Evolutionary conservation across 2,888 invertebrate genomes (phyloP).

Genomic region (Seira sanloemensis): DNA sequence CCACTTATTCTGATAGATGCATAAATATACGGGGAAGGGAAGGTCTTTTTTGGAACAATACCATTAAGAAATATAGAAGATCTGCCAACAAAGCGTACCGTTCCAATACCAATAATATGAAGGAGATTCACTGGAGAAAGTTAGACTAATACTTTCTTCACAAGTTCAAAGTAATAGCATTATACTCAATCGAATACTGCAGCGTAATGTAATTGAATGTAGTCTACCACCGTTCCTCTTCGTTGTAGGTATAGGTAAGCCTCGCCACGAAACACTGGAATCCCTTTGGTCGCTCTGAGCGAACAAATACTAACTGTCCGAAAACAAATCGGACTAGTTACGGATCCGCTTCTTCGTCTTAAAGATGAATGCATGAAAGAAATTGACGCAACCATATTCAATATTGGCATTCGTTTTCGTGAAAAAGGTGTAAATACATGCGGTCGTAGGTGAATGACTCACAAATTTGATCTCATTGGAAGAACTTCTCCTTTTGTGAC

Average conservation of each 20-base stretch:
- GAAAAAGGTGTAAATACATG: background rate
- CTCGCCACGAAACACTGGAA: background rate
- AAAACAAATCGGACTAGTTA: background rate
- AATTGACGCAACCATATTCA: no score
- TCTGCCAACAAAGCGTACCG: background rate
- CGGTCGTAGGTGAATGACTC: no score
- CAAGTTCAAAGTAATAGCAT: background rate
- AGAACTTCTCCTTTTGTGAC: background rate
- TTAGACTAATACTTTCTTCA: background rate
- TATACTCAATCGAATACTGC: background rate
- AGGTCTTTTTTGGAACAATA: background rate
- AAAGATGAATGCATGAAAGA: background rate
- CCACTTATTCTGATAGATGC: conserved; percentile 49
- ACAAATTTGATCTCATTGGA: no score
- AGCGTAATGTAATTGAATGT: conserved; percentile 46
- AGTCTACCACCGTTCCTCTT: no score
- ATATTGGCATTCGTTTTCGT: background rate
- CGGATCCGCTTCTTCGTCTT: background rate
- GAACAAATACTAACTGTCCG: background rate
- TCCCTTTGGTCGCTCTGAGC: background rate
- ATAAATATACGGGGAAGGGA: conserved; percentile 23
- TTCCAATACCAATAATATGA: no score
- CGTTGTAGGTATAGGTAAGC: no score
- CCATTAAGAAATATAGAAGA: background rate
- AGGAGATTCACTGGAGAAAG: background rate